A percentile compares a stretch with the other conserved stretches of the same genome.
Evolutionary conservation across 2,888 invertebrate genomes (phyloP).

Genomic region (Diogma glabrata): DNA sequence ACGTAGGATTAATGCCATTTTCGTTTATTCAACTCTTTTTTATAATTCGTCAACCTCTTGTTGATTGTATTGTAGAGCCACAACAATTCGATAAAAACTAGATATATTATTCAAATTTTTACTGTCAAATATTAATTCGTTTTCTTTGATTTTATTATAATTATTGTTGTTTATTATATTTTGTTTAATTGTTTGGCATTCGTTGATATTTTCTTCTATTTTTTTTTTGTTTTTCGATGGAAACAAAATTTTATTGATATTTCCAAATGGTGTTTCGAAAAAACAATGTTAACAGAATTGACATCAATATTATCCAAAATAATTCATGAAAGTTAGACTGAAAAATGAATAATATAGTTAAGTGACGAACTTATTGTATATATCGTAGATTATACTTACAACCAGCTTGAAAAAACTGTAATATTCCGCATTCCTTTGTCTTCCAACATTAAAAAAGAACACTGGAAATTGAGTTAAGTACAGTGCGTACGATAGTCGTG

Average conservation of each 20-base stretch:
- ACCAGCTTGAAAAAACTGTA: conserved; percentile 45
- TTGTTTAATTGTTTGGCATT: no score
- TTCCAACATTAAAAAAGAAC: conserved; percentile 57
- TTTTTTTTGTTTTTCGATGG: not conserved
- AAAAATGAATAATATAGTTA: conserved; percentile 22
- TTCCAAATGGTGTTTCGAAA: conserved; percentile 59
- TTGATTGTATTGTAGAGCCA: no score
- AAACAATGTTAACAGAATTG: conserved; percentile 45
- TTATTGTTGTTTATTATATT: no score
- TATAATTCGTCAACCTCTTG: no score
- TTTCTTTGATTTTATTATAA: no score
- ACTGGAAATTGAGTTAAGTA: conserved; percentile 61
- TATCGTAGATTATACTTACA: conserved; percentile 32
- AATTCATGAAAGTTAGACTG: conserved; percentile 51
- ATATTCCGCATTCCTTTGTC: conserved; percentile 43
- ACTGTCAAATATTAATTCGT: no score
- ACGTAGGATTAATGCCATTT: no score
- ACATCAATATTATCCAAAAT: conserved; percentile 42
- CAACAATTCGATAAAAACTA: no score
- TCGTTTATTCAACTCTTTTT: no score
- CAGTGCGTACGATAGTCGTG: conserved; percentile 56
- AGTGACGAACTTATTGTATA: not conserved
- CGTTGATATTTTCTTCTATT: no score
- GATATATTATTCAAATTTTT: no score
- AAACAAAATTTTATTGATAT: conserved; percentile 45